Conservation (phyloP, 1,140 invertebrate species). For the Drosophila tsacasi region DNA sequence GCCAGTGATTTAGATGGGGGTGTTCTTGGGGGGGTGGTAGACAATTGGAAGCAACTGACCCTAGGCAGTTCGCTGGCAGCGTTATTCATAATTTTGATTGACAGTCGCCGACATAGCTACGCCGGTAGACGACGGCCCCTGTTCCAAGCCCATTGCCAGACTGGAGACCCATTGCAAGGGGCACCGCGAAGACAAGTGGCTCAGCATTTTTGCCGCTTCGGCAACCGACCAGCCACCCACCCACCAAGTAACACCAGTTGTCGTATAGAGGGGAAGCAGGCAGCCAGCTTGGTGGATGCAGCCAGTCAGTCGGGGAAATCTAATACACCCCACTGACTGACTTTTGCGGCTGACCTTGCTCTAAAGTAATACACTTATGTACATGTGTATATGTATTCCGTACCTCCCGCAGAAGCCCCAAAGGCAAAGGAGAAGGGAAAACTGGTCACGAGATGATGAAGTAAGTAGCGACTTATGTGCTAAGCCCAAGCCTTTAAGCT, state of each 20-base stretch:
- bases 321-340: conserved; percentile 63
- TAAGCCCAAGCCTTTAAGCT: conserved; percentile 25
- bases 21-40: conserved; percentile 16
- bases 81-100: conserved; percentile 81
- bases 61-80: conserved; percentile 31
- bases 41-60: conserved; percentile 67
- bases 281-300: conserved; percentile 3
- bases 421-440: conserved; percentile 46
- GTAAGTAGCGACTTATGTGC: conserved; percentile 52
- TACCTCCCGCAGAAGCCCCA: conserved; percentile 36
- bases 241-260: background rate
- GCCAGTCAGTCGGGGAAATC: conserved; percentile 36
- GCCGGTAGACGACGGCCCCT: conserved; percentile 12
- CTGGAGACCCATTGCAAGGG: conserved; percentile 20
- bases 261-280: background rate
- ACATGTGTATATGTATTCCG: conserved; percentile 10
- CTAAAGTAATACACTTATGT: conserved; percentile 46
- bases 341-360: conserved; percentile 70
- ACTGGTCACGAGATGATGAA: conserved; percentile 45
- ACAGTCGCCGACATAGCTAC: conserved; percentile 51
- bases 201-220: conserved; percentile 79
- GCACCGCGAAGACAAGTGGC: conserved; percentile 49
- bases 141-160: conserved; percentile 21
- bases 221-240: conserved; percentile 16
- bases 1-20: conserved; percentile 20